Base-by-base conservation (phyloP, 2,113 vertebrate species). In the Pampusana beccarii region DNA sequence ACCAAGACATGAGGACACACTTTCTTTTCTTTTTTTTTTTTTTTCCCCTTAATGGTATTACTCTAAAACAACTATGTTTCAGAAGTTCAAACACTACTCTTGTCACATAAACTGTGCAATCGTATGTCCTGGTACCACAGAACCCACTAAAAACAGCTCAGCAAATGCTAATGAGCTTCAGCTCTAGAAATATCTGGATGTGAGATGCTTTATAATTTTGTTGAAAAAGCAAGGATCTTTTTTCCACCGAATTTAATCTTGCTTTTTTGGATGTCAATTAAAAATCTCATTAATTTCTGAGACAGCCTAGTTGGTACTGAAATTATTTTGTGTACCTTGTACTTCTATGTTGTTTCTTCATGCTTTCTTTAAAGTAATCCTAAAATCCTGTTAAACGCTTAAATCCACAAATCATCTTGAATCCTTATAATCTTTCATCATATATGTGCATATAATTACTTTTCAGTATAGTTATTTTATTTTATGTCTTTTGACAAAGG, bases 261-360 rank as follows among this genome's bases (percentile, higher is more conserved):
- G 3, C 3, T 50, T 50, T 81, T 90, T 69, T 66, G 16, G 1
- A 82, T 67, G 15, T 25, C 16, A 94, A 15, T 69, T 82, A 50
- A 86, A 93, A 90, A 64, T 53, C 13, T 88, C 29, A 79, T 17
- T 73, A 26, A 53, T 93, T 92, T 82, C 36, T 61, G 13, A 65
- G n/a, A 75, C 36, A 82, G 2, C 1, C 11, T 88, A 36, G 57
- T 87, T 91, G 50, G 33, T 51, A 21, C 9, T 46, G 14, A 53
- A 65, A 82, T 61, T 54, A 57, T 57, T 88, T 82, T 81, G 5
- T 86, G 5, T 33, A 54, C 18, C 6, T 65, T 69, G 4, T 13
- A 36, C 65, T 77, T 91, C 80, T 62, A 38, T 61, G 13, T 36
- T 10, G 38, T 31, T 2, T 54, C 15, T 75, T n/a, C 53, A 36